Evolutionary conservation across 1,140 invertebrate species (phyloP).

Genomic region (Bactericera cockerelli): DNA sequence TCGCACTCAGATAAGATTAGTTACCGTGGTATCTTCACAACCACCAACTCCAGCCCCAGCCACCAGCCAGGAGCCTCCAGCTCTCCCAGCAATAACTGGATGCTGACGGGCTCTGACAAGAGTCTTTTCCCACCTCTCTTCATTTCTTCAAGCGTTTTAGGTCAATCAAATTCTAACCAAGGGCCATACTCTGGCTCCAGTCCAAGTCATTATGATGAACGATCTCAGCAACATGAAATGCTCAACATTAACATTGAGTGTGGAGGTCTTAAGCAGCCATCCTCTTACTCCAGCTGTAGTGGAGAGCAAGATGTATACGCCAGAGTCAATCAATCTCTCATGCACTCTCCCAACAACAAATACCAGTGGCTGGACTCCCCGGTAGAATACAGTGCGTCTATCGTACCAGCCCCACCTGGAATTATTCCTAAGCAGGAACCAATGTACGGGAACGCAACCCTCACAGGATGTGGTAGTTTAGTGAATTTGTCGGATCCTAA

Average conservation of each 20-base stretch:
- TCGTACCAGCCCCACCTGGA: conserved; percentile 26
- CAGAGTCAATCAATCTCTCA: conserved; percentile 28
- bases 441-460: conserved; percentile 33
- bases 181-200: conserved; percentile 16
- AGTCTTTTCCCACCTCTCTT: conserved; percentile 40
- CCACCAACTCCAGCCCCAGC: conserved; percentile 37
- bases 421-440: conserved; percentile 58
- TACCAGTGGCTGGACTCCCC: conserved; percentile 43
- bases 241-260: conserved; percentile 44
- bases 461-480: conserved; percentile 15
- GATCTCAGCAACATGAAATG: conserved; percentile 36
- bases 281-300: conserved; percentile 30
- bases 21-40: conserved; percentile 52
- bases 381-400: conserved; percentile 33
- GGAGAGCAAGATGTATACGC: conserved; percentile 28
- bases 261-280: conserved; percentile 32
- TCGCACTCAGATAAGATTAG: conserved; percentile 39
- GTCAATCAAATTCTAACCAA: conserved; percentile 4
- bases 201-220: conserved; percentile 33
- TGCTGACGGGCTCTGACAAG: conserved; percentile 44
- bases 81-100: conserved; percentile 30
- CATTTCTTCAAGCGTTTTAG: conserved; percentile 17
- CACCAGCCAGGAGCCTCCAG: conserved; percentile 24
- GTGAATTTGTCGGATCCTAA: conserved; percentile 4
- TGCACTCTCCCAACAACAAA: conserved; percentile 31